phyloP scores from a whole-genome alignment of 1,140 invertebrate genomes.

The Tetraneura akinire region DNA sequence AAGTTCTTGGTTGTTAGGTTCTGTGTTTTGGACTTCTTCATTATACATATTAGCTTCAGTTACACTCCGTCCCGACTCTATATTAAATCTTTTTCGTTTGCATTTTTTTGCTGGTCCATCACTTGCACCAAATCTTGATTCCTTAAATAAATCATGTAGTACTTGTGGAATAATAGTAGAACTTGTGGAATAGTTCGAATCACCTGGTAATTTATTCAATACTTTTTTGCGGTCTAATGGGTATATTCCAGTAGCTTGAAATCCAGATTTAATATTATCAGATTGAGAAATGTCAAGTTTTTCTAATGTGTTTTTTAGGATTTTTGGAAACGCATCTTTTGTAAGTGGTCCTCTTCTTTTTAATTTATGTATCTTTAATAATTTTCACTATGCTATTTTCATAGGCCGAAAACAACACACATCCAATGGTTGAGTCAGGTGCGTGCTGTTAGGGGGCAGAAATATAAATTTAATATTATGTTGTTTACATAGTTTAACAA shows the following conservation, averaged over 20 bases:
- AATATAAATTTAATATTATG: constrained; percentile 20
- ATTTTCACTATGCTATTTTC: not conserved
- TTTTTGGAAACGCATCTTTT: not conserved
- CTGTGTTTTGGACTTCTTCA: no score
- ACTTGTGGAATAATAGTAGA: constrained; percentile 1
- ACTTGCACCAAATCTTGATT: not conserved
- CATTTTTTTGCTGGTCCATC: constrained; percentile 6
- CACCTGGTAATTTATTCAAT: constrained; percentile 16
- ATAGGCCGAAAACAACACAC: constrained; percentile 56
- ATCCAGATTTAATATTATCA: constrained; percentile 26
- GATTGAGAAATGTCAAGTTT: not conserved
- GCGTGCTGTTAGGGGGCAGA: constrained; percentile 12
- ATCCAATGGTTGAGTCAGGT: constrained; percentile 21
- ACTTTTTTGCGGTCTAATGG: not conserved
- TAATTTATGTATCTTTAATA: constrained; percentile 34
- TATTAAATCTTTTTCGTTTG: no score
- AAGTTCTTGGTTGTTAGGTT: no score
- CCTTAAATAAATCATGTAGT: not conserved
- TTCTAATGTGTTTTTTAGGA: constrained; percentile 17
- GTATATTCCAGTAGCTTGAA: constrained; percentile 21
- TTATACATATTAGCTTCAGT: no score
- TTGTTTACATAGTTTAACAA: not conserved
- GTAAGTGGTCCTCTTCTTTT: not conserved
- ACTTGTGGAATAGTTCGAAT: not conserved
- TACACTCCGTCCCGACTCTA: no score